These are phyloP conservation scores for Odontamblyopus rebecca DNA, from an alignment of 2,797 vertebrate species.

Conservation along the genomic window DNA sequence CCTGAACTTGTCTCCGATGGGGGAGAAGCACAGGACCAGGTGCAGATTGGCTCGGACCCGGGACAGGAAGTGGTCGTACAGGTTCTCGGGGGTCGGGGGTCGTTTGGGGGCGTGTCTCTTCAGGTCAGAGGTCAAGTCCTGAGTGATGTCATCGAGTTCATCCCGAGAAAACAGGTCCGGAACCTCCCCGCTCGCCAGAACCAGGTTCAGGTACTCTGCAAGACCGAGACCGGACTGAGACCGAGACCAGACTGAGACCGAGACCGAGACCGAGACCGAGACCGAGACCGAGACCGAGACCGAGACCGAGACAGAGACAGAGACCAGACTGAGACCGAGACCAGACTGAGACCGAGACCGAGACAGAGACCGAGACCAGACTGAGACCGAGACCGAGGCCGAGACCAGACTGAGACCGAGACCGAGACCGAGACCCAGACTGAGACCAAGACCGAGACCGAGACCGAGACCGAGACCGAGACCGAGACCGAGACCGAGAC, in stretches of 20 bases:
- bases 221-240: not conserved
- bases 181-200: conserved; percentile 83
- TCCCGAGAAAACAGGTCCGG: conserved; percentile 85
- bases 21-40: conserved; percentile 86
- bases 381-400: not conserved
- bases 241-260: too few relatives aligned
- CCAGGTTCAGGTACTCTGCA: conserved; percentile 85
- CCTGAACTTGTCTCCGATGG: conserved; percentile 84
- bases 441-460: too few relatives aligned
- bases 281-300: too few relatives aligned
- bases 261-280: not conserved
- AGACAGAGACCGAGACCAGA: not conserved
- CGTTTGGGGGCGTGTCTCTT: conserved; percentile 78
- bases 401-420: too few relatives aligned
- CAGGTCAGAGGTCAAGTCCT: conserved; percentile 80
- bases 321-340: not conserved
- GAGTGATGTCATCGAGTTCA: conserved; percentile 83
- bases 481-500: too few relatives aligned
- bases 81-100: conserved; percentile 79
- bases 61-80: conserved; percentile 84
- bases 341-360: too few relatives aligned
- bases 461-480: too few relatives aligned
- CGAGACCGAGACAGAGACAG: not conserved
- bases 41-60: conserved; percentile 83
- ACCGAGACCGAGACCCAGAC: too few relatives aligned